Base-by-base conservation (phyloP, 2,797 vertebrate species). In the Macroramphosus scolopax region DNA sequence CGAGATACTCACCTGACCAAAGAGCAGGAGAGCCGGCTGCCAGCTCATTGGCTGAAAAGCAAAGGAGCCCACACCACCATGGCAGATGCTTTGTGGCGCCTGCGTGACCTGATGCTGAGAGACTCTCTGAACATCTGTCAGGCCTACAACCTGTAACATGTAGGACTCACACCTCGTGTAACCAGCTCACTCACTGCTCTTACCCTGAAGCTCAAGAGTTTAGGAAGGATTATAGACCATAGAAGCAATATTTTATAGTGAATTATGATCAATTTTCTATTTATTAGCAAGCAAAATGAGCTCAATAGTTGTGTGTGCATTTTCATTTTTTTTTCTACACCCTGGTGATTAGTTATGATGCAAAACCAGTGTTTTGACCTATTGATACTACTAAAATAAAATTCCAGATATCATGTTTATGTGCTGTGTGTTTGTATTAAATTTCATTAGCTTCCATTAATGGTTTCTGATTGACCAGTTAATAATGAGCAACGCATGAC, bases 41-140 rank as follows among this genome's bases (percentile, higher is more conserved):
- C 97, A 16, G 90, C 92, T 14, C 96, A 99, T 74, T 99, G 97
- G 97, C 80, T 99, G 73, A 98, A 98, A 77, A 98, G 97, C 78
- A 99, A 98, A 88, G 97, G 97, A 30, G 97, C 96, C 63, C 97
- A 99, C 78, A 96, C 91, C 39, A 97, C 96, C 17, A 98, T 99
- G 97, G 95, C 92, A 0, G 96, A 99, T 8, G 97, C 96, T 0
- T 68, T 99, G 39, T 99, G 96, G 96, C 92, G 96, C 49, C 90
- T 98, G 51, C 91, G 96, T 59, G 96, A 99, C 83, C 83, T 98
- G 82, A 99, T 99, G 97, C 91, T 98, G 48, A 89, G 93, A 54
- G 97, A 99, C 85, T 95, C 96, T 11, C 89, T 99, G 5, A 99
- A 97, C 63, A 95, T 99, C 71, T 94, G 92, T 56, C 95, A 98